Evolutionary conservation across 2,888 invertebrate species (phyloP), one percentile per base, ranked within the genome.

Genomic region (Criorhina ranunculi): DNA sequence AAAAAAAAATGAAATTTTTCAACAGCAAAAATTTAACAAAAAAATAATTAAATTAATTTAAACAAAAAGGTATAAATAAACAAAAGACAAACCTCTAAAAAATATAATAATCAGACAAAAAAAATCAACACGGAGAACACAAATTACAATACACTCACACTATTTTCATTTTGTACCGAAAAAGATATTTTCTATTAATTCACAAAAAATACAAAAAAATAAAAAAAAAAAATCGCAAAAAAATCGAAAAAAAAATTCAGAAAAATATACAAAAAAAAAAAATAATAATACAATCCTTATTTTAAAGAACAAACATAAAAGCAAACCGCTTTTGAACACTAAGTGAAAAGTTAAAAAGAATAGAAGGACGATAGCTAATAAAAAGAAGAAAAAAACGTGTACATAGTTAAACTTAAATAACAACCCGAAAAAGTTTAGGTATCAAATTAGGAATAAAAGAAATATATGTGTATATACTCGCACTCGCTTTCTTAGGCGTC

Each of bases 1-100:
- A 64, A 86, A 83, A 77, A 82, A 87, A 87, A 88, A 55, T 17
- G 24, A 86, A 85, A 79, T 66, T 62, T 78, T 75, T 87, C 81
- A 82, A 17, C 69, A 86, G 87, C 88, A 87, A 88, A 88, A 57
- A 83, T 77, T 64, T 59, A 82, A 67, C 55, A 78, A 87, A 83
- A 87, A 88, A 87, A 88, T 82, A 87, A 88, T 73, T 78, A 86
- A 75, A 87, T 82, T 86, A 82, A 86, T 87, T 87, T 87, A 86
- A 85, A 87, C 79, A 80, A 82, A 87, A 88, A 87, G 88, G 87
- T 87, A 53, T 69, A 70, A 85, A 87, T 67, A 62, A 75, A 87
- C 83, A 81, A 88, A 85, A 86, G 87, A 88, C 88, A 89, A 85
- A 75, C 69, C 77, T 81, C 77, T 79, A 83, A 83, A 83, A 70